Conservation (phyloP, 2,797 vertebrate species). For the Clarias platycephalus region DNA sequence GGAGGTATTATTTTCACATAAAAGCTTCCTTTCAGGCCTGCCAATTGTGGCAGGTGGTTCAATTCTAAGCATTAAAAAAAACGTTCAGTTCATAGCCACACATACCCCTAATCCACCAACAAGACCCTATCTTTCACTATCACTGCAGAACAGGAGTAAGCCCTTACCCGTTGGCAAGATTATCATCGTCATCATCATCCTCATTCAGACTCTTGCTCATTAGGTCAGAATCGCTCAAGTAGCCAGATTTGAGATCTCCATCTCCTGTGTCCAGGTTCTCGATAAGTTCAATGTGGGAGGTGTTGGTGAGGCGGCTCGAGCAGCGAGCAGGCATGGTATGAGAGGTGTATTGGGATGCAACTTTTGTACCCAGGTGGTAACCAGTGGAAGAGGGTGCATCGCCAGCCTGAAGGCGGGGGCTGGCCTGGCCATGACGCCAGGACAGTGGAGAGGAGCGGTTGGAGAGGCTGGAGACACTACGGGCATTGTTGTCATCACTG, state of each 20-base stretch:
- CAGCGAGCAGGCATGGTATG: slow-evolving; percentile 96
- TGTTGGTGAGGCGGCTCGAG: slow-evolving; percentile 87
- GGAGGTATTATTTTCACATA: neutral
- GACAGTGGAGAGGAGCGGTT: slow-evolving; percentile 96
- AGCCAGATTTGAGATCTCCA: slow-evolving; percentile 90
- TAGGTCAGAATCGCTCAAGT: slow-evolving; percentile 92
- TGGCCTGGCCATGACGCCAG: slow-evolving; percentile 95
- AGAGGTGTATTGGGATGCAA: slow-evolving; percentile 79
- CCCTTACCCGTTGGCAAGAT: slow-evolving; percentile 91
- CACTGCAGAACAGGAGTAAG: slow-evolving; percentile 4
- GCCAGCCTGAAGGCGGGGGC: slow-evolving; percentile 92
- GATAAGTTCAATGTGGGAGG: slow-evolving; percentile 90
- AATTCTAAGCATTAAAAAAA: neutral
- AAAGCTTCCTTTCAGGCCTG: neutral
- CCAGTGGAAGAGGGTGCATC: slow-evolving; percentile 90
- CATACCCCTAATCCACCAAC: neutral
- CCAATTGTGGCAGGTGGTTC: neutral
- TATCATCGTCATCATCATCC: slow-evolving; percentile 86
- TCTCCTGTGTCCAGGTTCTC: slow-evolving; percentile 83
- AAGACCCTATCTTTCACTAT: neutral
- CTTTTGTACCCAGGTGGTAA: slow-evolving; percentile 24
- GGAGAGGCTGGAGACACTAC: slow-evolving; percentile 93
- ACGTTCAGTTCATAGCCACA: neutral
- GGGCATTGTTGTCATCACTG: slow-evolving; percentile 93
- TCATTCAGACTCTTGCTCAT: slow-evolving; percentile 86